Conservation (phyloP, 1,140 invertebrate species). For the Trachelipus rathkii region DNA sequence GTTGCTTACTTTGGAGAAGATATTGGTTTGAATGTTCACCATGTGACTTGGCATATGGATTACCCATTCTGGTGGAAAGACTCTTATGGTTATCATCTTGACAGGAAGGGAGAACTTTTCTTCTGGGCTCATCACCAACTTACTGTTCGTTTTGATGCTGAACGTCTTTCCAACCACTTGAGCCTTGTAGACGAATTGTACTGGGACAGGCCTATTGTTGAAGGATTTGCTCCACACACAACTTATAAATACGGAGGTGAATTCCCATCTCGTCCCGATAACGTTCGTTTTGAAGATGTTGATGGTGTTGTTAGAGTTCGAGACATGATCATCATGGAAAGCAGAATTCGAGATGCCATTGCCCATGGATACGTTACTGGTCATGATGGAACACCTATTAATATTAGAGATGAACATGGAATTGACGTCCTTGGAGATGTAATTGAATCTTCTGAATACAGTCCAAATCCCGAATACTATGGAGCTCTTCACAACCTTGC, state of each 20-base stretch:
- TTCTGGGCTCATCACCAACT: slow-evolving; percentile 56
- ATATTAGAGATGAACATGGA: slow-evolving; percentile 42
- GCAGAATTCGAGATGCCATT: slow-evolving; percentile 61
- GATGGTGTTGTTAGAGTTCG: slow-evolving; percentile 48
- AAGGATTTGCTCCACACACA: slow-evolving; percentile 62
- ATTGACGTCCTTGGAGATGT: slow-evolving; percentile 47
- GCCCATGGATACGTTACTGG: slow-evolving; percentile 59
- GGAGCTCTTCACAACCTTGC: slow-evolving; percentile 48
- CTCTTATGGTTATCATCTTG: slow-evolving; percentile 48
- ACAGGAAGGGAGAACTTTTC: slow-evolving; percentile 49
- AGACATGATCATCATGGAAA: slow-evolving; percentile 56
- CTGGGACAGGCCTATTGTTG: slow-evolving; percentile 50
- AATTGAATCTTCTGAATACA: slow-evolving; percentile 46
- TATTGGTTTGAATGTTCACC: slow-evolving; percentile 64
- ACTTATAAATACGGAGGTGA: slow-evolving; percentile 60
- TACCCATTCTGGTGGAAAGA: slow-evolving; percentile 54
- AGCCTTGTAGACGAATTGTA: slow-evolving; percentile 50
- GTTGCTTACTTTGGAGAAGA: slow-evolving; percentile 66
- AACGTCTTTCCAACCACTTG: slow-evolving; percentile 53
- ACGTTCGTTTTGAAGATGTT: slow-evolving; percentile 52
- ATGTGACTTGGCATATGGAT: slow-evolving; percentile 57
- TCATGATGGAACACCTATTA: slow-evolving; percentile 30
- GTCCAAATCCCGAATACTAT: slow-evolving; percentile 45
- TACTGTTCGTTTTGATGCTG: slow-evolving; percentile 54
- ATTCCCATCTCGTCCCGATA: slow-evolving; percentile 58